A percentile compares a stretch with the other conserved stretches of the same genome.
Conservation (phyloP, 2,888 invertebrate genomes). For the Zygogramma bicolorata region DNA sequence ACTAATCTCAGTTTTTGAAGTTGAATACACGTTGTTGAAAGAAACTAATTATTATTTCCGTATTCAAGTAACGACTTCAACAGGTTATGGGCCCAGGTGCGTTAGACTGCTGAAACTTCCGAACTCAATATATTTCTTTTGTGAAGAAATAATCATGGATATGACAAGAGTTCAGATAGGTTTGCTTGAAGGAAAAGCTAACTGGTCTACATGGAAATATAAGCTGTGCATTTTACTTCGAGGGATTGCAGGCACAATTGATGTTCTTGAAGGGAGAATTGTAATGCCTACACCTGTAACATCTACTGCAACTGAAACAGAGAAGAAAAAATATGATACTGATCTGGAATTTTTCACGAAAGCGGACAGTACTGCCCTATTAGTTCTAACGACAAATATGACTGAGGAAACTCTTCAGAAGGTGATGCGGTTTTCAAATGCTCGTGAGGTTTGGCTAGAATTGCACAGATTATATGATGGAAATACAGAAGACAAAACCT, state of each 20-base stretch:
- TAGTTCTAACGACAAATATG: conserved; percentile 35
- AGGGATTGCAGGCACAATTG: not conserved
- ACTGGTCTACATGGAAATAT: not conserved
- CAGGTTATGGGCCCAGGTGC: too few species aligned
- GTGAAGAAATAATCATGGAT: too few species aligned
- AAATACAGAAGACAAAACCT: conserved; percentile 39
- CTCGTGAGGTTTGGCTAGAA: conserved; percentile 42
- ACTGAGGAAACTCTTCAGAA: conserved; percentile 43
- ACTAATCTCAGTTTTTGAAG: too few species aligned
- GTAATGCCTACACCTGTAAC: not conserved
- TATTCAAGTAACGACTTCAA: too few species aligned
- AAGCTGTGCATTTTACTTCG: not conserved
- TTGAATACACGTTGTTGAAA: too few species aligned
- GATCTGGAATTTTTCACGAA: not conserved
- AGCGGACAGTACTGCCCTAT: not conserved
- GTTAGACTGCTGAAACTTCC: too few species aligned
- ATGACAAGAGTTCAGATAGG: not conserved
- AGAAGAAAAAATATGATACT: not conserved
- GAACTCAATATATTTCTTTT: too few species aligned
- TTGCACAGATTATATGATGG: conserved; percentile 40
- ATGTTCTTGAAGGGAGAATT: not conserved
- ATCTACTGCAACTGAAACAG: not conserved
- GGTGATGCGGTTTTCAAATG: conserved; percentile 20
- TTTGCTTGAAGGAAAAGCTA: not conserved
- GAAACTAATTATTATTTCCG: too few species aligned